Evolutionary conservation across 2,113 vertebrate genomes (phyloP).

Genomic region (Lophotis ruficrista): DNA sequence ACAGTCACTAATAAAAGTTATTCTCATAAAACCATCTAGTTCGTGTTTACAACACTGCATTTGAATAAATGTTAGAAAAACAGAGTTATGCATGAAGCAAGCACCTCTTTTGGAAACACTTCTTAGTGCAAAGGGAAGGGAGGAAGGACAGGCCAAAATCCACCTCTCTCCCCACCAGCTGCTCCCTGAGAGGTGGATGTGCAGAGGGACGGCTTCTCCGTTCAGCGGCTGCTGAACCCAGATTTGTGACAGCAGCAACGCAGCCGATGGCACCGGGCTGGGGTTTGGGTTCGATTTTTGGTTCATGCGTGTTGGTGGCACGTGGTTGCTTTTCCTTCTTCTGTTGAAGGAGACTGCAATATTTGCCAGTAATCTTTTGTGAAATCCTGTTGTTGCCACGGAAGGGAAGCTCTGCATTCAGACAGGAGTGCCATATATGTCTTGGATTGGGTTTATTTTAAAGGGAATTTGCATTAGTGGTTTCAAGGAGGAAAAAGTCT

Average conservation of each 20-base stretch:
- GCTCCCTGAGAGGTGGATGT: not conserved
- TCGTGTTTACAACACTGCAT: not conserved
- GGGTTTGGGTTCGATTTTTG: not conserved
- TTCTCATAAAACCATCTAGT: not conserved
- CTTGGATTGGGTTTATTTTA: not conserved
- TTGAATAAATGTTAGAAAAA: not conserved
- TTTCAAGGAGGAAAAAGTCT: not conserved
- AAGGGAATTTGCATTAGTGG: not conserved
- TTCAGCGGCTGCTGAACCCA: not conserved
- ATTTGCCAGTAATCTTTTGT: not conserved
- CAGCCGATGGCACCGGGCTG: not conserved
- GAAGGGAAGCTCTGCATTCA: not conserved
- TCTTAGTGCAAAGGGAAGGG: not conserved
- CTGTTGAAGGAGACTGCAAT: not conserved
- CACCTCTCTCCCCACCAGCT: not conserved
- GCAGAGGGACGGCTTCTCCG: not conserved
- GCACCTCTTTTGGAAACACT: not conserved
- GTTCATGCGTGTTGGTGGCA: not conserved
- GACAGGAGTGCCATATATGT: rapidly evolving
- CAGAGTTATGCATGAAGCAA: not conserved
- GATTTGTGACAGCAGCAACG: not conserved
- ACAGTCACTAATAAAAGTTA: not conserved
- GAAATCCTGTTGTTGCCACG: not conserved
- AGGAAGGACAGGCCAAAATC: not conserved
- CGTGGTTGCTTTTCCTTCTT: not conserved